These are phyloP conservation scores for Leuciscus idus DNA, from an alignment of 2,113 vertebrate species.

Conservation along the genomic window DNA sequence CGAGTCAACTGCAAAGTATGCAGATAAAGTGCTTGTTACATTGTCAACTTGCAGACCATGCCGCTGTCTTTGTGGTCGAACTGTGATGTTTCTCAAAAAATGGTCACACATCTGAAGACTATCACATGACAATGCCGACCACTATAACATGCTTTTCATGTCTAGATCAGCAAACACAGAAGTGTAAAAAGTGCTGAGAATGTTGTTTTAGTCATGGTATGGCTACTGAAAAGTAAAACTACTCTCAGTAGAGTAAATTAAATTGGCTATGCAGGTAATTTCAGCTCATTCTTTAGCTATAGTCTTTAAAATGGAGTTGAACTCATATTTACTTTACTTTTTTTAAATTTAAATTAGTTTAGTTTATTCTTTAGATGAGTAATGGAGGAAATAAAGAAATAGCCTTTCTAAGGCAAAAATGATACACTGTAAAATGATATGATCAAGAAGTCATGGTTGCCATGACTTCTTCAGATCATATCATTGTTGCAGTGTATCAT, in stretches of 20 bases:
- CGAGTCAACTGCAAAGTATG: constrained; percentile 9
- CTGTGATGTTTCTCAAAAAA: constrained; percentile 1
- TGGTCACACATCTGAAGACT: background rate
- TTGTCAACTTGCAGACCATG: background rate
- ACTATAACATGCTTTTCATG: background rate
- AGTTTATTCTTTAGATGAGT: too few species aligned
- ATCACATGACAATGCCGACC: background rate
- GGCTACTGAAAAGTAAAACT: background rate
- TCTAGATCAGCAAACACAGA: background rate
- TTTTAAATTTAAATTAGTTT: too few species aligned
- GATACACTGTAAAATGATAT: too few species aligned
- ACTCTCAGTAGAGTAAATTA: background rate
- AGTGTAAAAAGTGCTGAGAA: background rate
- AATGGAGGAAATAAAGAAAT: background rate
- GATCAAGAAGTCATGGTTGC: too few species aligned
- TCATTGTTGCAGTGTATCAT: too few species aligned
- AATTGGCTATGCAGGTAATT: too few species aligned
- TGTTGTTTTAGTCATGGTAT: background rate
- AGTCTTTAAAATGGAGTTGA: too few species aligned
- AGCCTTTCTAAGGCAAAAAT: background rate
- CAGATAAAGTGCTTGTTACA: constrained; percentile 23
- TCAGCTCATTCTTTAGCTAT: too few species aligned
- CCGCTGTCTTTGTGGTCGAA: background rate
- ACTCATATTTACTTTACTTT: too few species aligned
- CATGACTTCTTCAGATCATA: too few species aligned